Evolutionary conservation across 1,140 invertebrate species (phyloP).

Genomic region (Trachymyrmex cornetzi): DNA sequence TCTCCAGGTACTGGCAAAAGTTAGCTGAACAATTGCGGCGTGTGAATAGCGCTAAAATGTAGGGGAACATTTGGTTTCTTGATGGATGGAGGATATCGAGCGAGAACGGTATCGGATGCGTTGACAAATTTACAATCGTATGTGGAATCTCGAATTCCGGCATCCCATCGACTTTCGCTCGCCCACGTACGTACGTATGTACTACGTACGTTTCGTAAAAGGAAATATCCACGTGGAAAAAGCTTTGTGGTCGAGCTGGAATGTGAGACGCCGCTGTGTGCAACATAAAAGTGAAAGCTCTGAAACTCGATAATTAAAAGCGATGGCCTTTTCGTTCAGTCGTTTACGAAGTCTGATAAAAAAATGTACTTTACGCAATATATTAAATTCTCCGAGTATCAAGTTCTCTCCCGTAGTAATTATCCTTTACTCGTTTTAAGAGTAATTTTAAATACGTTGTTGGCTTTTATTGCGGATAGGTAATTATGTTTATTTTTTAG

Average conservation of each 20-base stretch:
- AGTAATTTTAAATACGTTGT: conserved; percentile 22
- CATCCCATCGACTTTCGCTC: conserved; percentile 49
- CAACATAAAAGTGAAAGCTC: conserved; percentile 59
- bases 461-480: not conserved
- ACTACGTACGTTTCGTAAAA: conserved; percentile 42
- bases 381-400: conserved; percentile 41
- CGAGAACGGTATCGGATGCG: conserved; percentile 11
- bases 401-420: conserved; percentile 2
- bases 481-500: not conserved
- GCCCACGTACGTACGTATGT: conserved; percentile 17
- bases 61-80: conserved; percentile 24
- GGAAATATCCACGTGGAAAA: conserved; percentile 50
- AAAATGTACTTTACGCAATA: conserved; percentile 27
- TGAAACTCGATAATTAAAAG: conserved; percentile 60
- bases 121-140: conserved; percentile 63
- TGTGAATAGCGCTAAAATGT: conserved; percentile 56
- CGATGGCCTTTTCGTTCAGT: conserved; percentile 22
- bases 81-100: conserved; percentile 39
- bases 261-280: conserved; percentile 27
- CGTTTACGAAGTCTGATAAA: conserved; percentile 48
- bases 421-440: conserved; percentile 33
- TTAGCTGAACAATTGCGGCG: conserved; percentile 63
- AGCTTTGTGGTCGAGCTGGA: conserved; percentile 50
- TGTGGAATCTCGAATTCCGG: conserved; percentile 55
- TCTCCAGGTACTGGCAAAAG: conserved; percentile 54